Percentiles rank a stretch among this genome's conserved stretches.
These are phyloP conservation scores for Equus przewalskii DNA, from an alignment of 2,113 vertebrate genomes.

Conservation along the genomic window DNA sequence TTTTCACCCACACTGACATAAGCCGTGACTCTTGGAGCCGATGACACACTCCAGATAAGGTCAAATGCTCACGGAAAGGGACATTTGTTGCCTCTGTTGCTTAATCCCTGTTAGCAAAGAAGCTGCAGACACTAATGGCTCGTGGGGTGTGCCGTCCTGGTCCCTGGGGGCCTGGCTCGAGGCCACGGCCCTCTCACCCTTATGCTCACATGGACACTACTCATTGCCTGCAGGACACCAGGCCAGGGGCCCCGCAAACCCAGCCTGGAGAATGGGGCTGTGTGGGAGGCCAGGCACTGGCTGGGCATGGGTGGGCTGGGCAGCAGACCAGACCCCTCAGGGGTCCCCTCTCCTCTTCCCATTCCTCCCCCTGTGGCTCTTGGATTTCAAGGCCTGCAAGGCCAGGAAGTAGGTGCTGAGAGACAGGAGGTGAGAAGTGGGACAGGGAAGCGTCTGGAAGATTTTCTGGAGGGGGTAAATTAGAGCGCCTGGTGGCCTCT, in stretches of 20 bases:
- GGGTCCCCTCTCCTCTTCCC: background rate
- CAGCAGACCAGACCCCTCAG: too few species aligned
- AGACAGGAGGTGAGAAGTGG: background rate
- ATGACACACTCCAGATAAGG: slow-evolving; percentile 59
- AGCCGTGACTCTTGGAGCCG: slow-evolving; percentile 67
- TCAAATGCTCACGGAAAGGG: slow-evolving; percentile 72
- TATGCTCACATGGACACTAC: background rate
- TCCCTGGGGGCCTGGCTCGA: slow-evolving; percentile 71
- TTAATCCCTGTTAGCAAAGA: slow-evolving; percentile 82
- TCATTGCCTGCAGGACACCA: slow-evolving; percentile 67
- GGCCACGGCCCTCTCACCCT: slow-evolving; percentile 43
- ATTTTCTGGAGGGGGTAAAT: background rate
- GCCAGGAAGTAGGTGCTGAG: background rate
- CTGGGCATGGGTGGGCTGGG: fast-evolving
- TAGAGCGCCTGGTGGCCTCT: fast-evolving
- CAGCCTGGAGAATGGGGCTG: background rate
- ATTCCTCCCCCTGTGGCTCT: background rate
- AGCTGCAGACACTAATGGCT: slow-evolving; percentile 82
- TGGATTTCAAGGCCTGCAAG: background rate
- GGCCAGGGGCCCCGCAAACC: slow-evolving; percentile 57
- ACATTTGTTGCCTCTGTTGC: slow-evolving; percentile 83
- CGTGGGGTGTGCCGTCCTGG: slow-evolving; percentile 69
- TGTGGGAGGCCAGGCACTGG: background rate
- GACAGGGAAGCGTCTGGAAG: fast-evolving
- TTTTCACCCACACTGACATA: slow-evolving; percentile 63